Percentiles rank a stretch among this genome's conserved stretches.
Conservation (phyloP, 2,113 vertebrate genomes). For the Cyanoderma ruficeps region DNA sequence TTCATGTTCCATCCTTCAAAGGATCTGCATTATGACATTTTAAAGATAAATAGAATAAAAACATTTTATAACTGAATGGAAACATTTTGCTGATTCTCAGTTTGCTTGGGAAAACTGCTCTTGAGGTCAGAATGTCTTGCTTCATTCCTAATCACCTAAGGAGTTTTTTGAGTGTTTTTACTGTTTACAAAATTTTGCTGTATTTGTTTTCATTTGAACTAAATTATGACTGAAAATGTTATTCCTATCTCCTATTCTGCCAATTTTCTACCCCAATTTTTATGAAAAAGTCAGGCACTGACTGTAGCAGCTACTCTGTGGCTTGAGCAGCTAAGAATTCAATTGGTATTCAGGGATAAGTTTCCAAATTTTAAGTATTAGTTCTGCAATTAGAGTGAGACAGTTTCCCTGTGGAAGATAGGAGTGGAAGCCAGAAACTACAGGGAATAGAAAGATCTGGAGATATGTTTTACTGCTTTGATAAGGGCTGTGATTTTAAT, state of each 20-base stretch:
- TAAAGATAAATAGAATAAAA: slow-evolving; percentile 58
- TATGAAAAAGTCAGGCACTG: background rate
- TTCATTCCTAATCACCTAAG: slow-evolving; percentile 16
- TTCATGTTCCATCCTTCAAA: slow-evolving; percentile 4
- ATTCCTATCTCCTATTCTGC: background rate
- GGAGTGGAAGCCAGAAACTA: background rate
- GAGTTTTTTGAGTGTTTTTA: background rate
- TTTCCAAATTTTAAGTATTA: slow-evolving; percentile 28
- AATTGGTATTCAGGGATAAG: background rate
- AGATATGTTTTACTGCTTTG: background rate
- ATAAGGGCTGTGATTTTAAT: slow-evolving; percentile 17
- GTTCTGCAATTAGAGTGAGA: slow-evolving; percentile 3
- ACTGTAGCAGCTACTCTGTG: background rate
- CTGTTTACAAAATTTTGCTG: background rate
- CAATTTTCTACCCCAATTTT: background rate
- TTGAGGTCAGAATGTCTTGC: background rate
- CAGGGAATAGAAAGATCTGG: background rate
- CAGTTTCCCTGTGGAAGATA: background rate
- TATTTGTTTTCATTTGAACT: slow-evolving; percentile 46
- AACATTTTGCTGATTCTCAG: slow-evolving; percentile 49
- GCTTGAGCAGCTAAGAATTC: background rate
- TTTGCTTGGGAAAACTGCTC: slow-evolving; percentile 5
- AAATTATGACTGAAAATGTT: background rate
- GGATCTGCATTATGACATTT: slow-evolving; percentile 43
- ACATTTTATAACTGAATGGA: slow-evolving; percentile 42